These are phyloP conservation scores for Pelagia noctiluca DNA, from an alignment of 30 jellyfish, hydroid and myxozoan genomes.

Conservation along the genomic window DNA sequence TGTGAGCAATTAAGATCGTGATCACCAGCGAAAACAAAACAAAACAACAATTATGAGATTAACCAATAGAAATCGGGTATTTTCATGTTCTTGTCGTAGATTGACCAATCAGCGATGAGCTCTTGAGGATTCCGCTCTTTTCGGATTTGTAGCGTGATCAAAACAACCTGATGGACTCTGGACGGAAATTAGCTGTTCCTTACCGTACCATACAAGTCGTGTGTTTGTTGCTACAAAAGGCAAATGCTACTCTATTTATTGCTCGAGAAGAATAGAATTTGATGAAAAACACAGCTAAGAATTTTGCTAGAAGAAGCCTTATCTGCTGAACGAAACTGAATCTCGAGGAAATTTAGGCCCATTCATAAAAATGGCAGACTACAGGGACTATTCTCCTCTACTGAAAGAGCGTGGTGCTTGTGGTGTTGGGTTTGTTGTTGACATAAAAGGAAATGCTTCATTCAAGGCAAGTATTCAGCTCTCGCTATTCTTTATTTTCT, in stretches of 20 bases:
- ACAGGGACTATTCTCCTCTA: constrained; percentile 35
- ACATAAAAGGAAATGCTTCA: constrained; percentile 79
- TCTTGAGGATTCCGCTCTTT: neutral
- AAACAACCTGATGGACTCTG: no score
- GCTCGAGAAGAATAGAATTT: no score
- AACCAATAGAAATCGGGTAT: neutral
- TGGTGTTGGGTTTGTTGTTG: constrained; percentile 96
- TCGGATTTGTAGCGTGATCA: neutral
- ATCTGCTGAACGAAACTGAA: no score
- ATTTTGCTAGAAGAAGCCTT: no score
- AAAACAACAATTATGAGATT: neutral
- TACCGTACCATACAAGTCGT: no score
- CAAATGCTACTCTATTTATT: no score
- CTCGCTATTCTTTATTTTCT: no score
- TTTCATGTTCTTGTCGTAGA: neutral
- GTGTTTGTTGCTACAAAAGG: no score
- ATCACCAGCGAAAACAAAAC: neutral
- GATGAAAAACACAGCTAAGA: no score
- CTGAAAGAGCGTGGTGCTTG: constrained; percentile 85
- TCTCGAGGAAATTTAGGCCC: no score
- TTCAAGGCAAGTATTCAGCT: constrained; percentile 41
- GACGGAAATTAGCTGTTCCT: no score
- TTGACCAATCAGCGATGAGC: constrained; percentile 3
- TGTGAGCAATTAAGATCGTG: neutral
- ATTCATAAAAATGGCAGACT: constrained; percentile 49